phyloP scores from a whole-genome alignment of 1,140 invertebrate genomes.

The Pentalonia nigronervosa region DNA sequence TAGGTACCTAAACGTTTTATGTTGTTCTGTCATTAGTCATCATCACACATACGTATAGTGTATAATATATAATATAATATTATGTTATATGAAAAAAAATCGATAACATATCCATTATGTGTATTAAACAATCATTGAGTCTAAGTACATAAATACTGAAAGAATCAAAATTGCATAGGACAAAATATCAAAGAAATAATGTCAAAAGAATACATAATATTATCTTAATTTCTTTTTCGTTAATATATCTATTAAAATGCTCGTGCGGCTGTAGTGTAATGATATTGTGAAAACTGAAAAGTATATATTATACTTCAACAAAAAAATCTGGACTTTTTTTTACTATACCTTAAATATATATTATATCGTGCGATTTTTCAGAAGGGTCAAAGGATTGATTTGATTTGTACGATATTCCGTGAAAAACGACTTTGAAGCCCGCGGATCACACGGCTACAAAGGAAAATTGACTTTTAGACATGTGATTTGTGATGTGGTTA shows the following conservation, averaged over 20 bases:
- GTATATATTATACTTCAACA: not conserved
- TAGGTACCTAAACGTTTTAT: too few species aligned
- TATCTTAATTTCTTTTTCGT: not conserved
- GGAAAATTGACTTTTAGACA: not conserved
- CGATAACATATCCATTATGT: too few species aligned
- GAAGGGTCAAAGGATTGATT: not conserved
- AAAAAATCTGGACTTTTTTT: not conserved
- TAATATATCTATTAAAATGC: not conserved
- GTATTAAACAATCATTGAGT: too few species aligned
- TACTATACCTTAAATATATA: not conserved
- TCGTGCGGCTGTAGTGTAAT: not conserved
- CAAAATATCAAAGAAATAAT: not conserved
- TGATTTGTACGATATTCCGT: not conserved
- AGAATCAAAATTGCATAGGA: too few species aligned
- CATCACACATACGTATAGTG: too few species aligned
- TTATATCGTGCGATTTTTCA: not conserved
- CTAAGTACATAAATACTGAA: too few species aligned
- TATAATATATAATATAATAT: too few species aligned
- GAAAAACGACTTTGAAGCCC: not conserved
- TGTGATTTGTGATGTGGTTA: constrained; percentile 8
- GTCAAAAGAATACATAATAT: not conserved
- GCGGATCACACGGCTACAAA: not conserved
- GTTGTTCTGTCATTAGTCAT: too few species aligned
- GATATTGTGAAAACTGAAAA: not conserved
- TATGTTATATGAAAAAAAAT: too few species aligned